phyloP scores from a whole-genome alignment of 1,140 invertebrate genomes.

The Drosophila neocordata region DNA sequence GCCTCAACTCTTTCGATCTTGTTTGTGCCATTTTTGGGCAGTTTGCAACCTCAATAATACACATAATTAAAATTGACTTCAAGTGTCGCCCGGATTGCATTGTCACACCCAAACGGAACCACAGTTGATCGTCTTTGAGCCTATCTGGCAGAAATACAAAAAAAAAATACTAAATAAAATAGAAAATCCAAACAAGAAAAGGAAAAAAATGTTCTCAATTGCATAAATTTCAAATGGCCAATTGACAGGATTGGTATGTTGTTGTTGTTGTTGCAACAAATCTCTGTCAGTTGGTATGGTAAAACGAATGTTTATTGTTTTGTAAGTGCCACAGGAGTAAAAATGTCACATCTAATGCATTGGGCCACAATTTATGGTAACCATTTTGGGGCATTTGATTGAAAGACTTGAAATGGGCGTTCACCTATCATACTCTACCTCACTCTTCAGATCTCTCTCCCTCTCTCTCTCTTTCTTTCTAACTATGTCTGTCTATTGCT shows the following conservation, averaged over 20 bases:
- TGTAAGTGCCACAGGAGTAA: slow-evolving; percentile 64
- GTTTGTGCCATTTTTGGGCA: slow-evolving; percentile 73
- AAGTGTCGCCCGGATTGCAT: slow-evolving; percentile 56
- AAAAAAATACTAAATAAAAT: too few relatives aligned
- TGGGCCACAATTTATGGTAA: slow-evolving; percentile 65
- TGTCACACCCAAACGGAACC: slow-evolving; percentile 63
- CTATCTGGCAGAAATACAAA: not conserved
- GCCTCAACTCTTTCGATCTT: slow-evolving; percentile 35
- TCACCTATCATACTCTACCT: slow-evolving; percentile 43
- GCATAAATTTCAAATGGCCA: slow-evolving; percentile 68
- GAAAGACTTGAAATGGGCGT: slow-evolving; percentile 73
- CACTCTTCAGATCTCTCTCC: not conserved
- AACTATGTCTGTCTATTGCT: not conserved
- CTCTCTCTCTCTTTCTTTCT: not conserved
- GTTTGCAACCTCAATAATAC: slow-evolving; percentile 39
- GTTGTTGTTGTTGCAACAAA: slow-evolving; percentile 67
- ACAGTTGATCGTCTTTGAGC: slow-evolving; percentile 27
- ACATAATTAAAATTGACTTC: slow-evolving; percentile 81
- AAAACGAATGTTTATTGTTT: slow-evolving; percentile 81
- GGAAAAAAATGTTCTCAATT: slow-evolving; percentile 43
- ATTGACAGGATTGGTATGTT: slow-evolving; percentile 50
- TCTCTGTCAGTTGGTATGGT: slow-evolving; percentile 70
- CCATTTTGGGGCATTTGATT: slow-evolving; percentile 75
- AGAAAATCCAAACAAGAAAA: not conserved
- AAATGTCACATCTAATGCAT: slow-evolving; percentile 66